These are phyloP conservation scores for Notospermus geniculatus DNA, from an alignment of 1,140 invertebrate genomes.

Conservation along the genomic window DNA sequence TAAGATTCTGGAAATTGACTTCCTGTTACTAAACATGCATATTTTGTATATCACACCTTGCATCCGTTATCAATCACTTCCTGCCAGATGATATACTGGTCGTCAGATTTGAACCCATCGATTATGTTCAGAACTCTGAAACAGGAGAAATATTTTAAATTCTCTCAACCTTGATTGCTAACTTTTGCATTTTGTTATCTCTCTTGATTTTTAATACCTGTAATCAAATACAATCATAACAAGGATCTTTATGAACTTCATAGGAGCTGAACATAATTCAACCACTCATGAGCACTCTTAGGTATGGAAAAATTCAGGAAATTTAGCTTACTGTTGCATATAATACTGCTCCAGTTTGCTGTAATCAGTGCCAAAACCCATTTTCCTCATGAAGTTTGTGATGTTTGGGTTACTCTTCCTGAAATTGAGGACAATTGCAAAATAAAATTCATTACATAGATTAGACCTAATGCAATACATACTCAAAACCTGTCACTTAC, in stretches of 20 bases:
- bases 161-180: too few relatives aligned
- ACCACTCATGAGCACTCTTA: too few relatives aligned
- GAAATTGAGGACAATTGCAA: constrained; percentile 33
- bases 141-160: constrained; percentile 18
- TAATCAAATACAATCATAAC: too few relatives aligned
- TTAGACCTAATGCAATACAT: constrained; percentile 13
- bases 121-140: constrained; percentile 59
- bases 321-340: constrained; percentile 60
- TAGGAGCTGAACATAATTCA: too few relatives aligned
- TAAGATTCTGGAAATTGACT: constrained; percentile 4
- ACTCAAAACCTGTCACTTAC: constrained; percentile 57
- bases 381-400: constrained; percentile 70
- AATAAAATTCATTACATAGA: constrained; percentile 17
- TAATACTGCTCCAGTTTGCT: constrained; percentile 68
- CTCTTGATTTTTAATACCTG: too few relatives aligned
- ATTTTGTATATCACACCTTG: constrained; percentile 37
- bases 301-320: neutral
- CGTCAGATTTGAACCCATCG: constrained; percentile 49
- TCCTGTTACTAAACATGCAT: too few relatives aligned
- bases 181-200: too few relatives aligned
- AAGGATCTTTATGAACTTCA: too few relatives aligned
- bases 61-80: constrained; percentile 84
- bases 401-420: constrained; percentile 76
- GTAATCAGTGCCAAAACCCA: constrained; percentile 53
- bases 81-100: constrained; percentile 81